These are phyloP conservation scores for Platichthys stellatus DNA, from an alignment of 2,113 vertebrate genomes.

Conservation along the genomic window DNA sequence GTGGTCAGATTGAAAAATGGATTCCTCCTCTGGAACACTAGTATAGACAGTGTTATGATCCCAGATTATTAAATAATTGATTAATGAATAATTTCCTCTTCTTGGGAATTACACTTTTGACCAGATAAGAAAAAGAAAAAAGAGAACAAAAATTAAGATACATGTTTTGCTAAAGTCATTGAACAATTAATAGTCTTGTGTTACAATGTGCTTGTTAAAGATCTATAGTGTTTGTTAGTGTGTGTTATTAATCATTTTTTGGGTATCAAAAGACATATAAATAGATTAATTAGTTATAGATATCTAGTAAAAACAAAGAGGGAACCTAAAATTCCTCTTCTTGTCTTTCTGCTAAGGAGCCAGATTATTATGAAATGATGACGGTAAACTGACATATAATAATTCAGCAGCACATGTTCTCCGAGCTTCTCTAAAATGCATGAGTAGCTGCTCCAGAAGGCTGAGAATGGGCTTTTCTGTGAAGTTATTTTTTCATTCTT, in stretches of 20 bases:
- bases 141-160: background rate
- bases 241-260: too few relatives aligned
- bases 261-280: too few relatives aligned
- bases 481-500: slow-evolving; percentile 32
- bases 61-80: background rate
- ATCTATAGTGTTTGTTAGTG: too few relatives aligned
- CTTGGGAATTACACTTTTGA: background rate
- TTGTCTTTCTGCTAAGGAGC: background rate
- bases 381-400: slow-evolving; percentile 32
- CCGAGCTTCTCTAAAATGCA: slow-evolving; percentile 38
- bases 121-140: background rate
- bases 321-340: too few relatives aligned
- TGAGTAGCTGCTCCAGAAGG: slow-evolving; percentile 19
- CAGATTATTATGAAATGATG: slow-evolving; percentile 12
- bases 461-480: slow-evolving; percentile 39
- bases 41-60: background rate
- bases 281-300: too few relatives aligned
- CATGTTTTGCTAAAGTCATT: too few relatives aligned
- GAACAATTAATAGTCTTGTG: too few relatives aligned
- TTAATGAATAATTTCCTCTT: background rate
- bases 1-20: background rate
- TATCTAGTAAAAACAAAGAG: background rate
- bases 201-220: too few relatives aligned
- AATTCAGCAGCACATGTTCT: slow-evolving; percentile 21
- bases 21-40: background rate